These are phyloP conservation scores for Nothocercus julius DNA, from an alignment of 2,113 vertebrate species.

Conservation along the genomic window DNA sequence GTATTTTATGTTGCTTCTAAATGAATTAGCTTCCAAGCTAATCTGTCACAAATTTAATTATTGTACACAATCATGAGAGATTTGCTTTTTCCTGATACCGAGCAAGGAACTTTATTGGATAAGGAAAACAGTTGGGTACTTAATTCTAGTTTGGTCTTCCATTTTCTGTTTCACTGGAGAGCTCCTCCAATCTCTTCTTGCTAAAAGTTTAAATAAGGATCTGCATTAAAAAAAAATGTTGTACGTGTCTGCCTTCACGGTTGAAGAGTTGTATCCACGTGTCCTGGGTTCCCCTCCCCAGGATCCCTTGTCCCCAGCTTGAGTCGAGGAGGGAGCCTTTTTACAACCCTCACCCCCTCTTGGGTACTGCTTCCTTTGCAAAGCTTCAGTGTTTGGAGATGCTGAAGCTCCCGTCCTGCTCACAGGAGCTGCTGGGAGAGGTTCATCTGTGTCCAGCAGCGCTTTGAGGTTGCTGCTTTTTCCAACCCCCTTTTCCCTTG, in stretches of 20 bases:
- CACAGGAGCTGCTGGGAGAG: neutral
- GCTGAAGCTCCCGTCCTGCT: neutral
- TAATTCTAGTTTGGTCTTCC: conserved; percentile 14
- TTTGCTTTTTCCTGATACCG: neutral
- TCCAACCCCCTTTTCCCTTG: conserved; percentile 21
- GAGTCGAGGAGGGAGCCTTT: neutral
- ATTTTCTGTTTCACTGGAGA: neutral
- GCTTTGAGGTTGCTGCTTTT: conserved; percentile 42
- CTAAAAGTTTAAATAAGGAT: neutral
- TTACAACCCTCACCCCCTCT: neutral
- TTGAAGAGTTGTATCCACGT: neutral
- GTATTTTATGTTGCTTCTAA: conserved; percentile 44
- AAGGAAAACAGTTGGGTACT: conserved; percentile 11
- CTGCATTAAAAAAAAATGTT: neutral
- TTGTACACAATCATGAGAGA: neutral
- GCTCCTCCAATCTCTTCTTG: neutral
- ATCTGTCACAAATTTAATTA: conserved; percentile 65
- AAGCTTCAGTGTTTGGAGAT: neutral
- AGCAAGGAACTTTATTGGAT: conserved; percentile 21
- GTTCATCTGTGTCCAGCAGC: neutral
- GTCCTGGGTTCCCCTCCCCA: neutral
- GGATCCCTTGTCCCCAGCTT: neutral
- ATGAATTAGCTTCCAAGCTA: conserved; percentile 51
- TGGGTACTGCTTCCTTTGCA: neutral
- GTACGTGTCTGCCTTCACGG: neutral